These are phyloP conservation scores for Bombus soroeensis DNA, from an alignment of 1,140 invertebrate species.

Conservation along the genomic window DNA sequence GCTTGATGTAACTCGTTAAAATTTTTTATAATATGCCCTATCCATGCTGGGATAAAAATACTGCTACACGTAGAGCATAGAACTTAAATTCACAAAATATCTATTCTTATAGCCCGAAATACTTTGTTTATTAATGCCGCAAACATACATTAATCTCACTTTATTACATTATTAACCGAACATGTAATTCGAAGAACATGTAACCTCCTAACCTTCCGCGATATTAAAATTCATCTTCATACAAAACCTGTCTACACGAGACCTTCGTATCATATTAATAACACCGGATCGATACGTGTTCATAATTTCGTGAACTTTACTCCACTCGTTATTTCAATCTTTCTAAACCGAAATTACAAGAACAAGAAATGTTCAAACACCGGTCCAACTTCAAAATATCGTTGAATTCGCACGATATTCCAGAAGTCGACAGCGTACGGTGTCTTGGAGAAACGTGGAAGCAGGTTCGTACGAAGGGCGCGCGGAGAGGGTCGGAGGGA, in stretches of 20 bases:
- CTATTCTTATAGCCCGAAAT: not conserved
- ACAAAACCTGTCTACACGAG: not conserved
- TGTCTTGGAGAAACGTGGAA: constrained; percentile 38
- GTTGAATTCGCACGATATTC: not conserved
- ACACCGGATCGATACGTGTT: not conserved
- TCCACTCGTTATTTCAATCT: not conserved
- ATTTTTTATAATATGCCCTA: not conserved
- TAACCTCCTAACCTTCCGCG: not conserved
- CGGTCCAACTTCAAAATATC: not conserved
- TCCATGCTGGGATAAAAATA: not conserved
- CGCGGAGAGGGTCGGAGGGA: not conserved
- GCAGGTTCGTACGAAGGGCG: not conserved
- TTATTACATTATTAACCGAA: too few species aligned
- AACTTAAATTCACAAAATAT: not conserved
- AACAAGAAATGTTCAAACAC: not conserved
- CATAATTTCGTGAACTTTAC: not conserved
- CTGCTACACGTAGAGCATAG: not conserved
- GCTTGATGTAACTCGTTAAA: not conserved
- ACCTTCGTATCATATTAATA: not conserved
- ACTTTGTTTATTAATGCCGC: not conserved
- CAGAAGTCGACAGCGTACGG: not conserved
- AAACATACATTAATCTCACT: too few species aligned
- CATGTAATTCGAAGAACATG: not conserved
- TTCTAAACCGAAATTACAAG: not conserved
- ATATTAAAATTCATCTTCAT: not conserved